Conservation (phyloP, 2,888 invertebrate genomes). For the Latheticus oryzae region DNA sequence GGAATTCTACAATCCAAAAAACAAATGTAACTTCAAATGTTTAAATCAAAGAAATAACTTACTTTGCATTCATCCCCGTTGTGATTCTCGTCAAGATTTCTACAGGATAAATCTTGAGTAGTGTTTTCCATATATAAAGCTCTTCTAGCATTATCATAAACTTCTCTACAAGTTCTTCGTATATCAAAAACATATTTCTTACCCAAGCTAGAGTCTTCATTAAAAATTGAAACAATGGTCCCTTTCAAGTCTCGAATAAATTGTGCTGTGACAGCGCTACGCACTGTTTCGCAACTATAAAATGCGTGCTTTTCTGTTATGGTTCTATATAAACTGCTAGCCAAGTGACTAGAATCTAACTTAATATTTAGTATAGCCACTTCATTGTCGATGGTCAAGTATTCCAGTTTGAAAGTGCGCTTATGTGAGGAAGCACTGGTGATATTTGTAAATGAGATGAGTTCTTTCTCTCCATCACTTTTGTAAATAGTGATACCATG, state of each 20-base stretch:
- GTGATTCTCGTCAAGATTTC: conserved; percentile 57
- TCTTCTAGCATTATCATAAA: conserved; percentile 87
- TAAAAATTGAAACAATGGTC: conserved; percentile 90
- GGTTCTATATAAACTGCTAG: conserved; percentile 85
- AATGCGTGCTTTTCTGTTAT: conserved; percentile 94
- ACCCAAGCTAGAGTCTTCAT: conserved; percentile 86
- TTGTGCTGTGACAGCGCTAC: conserved; percentile 88
- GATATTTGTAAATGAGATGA: conserved; percentile 85
- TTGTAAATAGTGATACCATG: conserved; percentile 82
- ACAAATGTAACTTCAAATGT: conserved; percentile 16
- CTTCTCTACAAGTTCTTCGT: conserved; percentile 87
- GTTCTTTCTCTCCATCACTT: conserved; percentile 76
- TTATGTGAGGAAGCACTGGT: conserved; percentile 82
- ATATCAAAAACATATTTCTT: conserved; percentile 94
- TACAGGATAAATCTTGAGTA: conserved; percentile 40
- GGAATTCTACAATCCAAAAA: conserved; percentile 66
- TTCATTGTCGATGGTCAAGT: conserved; percentile 76
- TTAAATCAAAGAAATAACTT: too few species aligned
- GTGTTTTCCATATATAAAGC: conserved; percentile 70
- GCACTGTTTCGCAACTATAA: conserved; percentile 92
- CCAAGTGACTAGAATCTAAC: conserved; percentile 83
- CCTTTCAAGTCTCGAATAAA: conserved; percentile 91
- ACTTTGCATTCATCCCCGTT: conserved; percentile 61
- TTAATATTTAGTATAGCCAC: conserved; percentile 81
- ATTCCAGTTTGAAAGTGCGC: conserved; percentile 80